These are phyloP conservation scores for Dendrocopos noguchii DNA, from an alignment of 2,113 vertebrate genomes.

Conservation along the genomic window DNA sequence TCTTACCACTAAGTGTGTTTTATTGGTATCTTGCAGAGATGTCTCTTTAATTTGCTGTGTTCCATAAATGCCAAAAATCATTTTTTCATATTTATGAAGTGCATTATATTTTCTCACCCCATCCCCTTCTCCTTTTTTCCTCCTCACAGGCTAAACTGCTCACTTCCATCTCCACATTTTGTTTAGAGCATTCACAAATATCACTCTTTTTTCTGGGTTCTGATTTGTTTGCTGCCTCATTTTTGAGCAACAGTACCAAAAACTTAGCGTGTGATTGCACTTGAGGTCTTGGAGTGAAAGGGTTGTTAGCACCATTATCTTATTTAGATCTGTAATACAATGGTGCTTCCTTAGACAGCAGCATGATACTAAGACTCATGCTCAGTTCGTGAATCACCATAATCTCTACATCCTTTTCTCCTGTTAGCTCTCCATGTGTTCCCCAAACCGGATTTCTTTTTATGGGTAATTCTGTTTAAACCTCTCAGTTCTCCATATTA, in stretches of 20 bases:
- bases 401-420: neutral
- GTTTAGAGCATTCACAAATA: neutral
- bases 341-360: neutral
- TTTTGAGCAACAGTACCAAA: neutral
- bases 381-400: neutral
- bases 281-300: neutral
- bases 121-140: fast-evolving
- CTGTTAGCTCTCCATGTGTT: neutral
- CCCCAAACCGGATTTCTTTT: neutral
- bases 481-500: neutral
- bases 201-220: neutral
- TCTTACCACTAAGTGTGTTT: neutral
- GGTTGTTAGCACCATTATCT: neutral
- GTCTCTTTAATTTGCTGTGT: neutral
- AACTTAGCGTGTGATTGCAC: neutral
- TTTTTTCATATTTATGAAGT: neutral
- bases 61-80: neutral
- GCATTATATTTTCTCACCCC: neutral
- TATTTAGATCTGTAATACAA: neutral
- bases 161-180: neutral
- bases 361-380: neutral
- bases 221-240: neutral
- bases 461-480: neutral
- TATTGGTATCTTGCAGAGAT: neutral
- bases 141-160: neutral